Evolutionary conservation across 2,113 vertebrate species (phyloP), one percentile per base, ranked within the genome.

Genomic region (Falcunculus frontatus): DNA sequence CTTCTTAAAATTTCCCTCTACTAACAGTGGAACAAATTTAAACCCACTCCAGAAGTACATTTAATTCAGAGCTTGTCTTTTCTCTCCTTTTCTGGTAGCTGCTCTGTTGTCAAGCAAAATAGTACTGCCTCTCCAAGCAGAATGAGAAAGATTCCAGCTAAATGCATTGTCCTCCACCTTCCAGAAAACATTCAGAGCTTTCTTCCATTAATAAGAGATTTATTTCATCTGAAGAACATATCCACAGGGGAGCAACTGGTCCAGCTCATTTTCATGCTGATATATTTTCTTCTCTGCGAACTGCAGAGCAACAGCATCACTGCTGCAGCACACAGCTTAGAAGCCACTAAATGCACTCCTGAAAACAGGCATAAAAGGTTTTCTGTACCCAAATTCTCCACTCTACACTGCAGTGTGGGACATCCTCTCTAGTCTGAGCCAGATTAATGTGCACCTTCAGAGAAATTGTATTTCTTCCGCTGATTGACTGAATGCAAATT

Each of bases 31-130:
- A 97, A 89, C 73, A 95, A 64, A 95, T 90, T 92, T 89, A 94
- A 92, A 93, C 53, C 29, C 64, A 57, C 53, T 95, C 41, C 79
- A 92, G 83, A 87, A 93, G 74, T 50, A 52, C 64, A 84, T 96
- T 91, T 93, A 92, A 95, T 93, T 92, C 83, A 75, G 82, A 68
- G 44, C 57, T 84, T 90, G 75, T 93, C 75, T 95, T 86, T 89
- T 88, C 60, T 64, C 23, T 75, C 41, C 1, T 67, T 92, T 83
- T 64, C 82, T 78, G 37, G 49, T 67, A 72, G 39, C 63, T 60
- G 64, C 60, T 56, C 6, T 2, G 44, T 60, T 82, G 76, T 86
- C 83, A 86, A 37, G 68, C 56, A 84, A 81, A 78, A 86, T 14
- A 46, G 11, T 16, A n/a, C 39, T 84, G 44, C 68, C 44, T 60